Conservation (phyloP, 2,888 invertebrate species). For the Athripsodes cinereus region DNA sequence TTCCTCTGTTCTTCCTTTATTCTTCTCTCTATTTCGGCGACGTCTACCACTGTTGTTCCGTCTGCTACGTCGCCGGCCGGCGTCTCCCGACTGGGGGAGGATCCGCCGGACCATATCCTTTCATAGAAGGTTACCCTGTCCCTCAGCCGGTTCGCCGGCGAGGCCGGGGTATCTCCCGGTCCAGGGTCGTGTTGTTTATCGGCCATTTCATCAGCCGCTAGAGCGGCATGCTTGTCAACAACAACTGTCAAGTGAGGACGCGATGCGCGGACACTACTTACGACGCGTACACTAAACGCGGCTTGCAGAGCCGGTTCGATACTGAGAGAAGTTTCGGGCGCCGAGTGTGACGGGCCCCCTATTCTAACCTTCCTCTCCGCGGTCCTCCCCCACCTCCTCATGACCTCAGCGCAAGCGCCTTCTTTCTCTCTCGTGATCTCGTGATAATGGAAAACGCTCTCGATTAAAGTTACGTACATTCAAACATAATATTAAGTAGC, state of each 20-base stretch:
- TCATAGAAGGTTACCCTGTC: conserved; percentile 77
- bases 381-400: conserved; percentile 27
- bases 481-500: too few relatives aligned
- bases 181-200: conserved; percentile 33
- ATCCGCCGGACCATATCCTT: conserved; percentile 62
- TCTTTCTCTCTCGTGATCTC: conserved; percentile 18
- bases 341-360: conserved; percentile 6
- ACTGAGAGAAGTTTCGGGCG: conserved; percentile 23
- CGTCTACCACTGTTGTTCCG: conserved; percentile 42
- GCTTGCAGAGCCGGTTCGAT: conserved; percentile 25
- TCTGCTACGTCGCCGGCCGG: conserved; percentile 39
- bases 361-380: conserved; percentile 17
- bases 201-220: conserved; percentile 21
- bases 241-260: conserved; percentile 3
- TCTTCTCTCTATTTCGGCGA: conserved; percentile 55
- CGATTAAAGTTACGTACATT: not conserved
- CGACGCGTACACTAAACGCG: conserved; percentile 2
- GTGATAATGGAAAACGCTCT: conserved; percentile 12
- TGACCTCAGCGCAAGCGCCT: conserved; percentile 28
- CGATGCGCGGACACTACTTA: conserved; percentile 1
- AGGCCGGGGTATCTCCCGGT: conserved; percentile 29
- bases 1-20: conserved; percentile 50
- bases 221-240: conserved; percentile 15
- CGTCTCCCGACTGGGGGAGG: conserved; percentile 32
- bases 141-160: conserved; percentile 51